These are phyloP conservation scores for Idris sp. DNA, from an alignment of 1,140 invertebrate genomes.

Conservation along the genomic window DNA sequence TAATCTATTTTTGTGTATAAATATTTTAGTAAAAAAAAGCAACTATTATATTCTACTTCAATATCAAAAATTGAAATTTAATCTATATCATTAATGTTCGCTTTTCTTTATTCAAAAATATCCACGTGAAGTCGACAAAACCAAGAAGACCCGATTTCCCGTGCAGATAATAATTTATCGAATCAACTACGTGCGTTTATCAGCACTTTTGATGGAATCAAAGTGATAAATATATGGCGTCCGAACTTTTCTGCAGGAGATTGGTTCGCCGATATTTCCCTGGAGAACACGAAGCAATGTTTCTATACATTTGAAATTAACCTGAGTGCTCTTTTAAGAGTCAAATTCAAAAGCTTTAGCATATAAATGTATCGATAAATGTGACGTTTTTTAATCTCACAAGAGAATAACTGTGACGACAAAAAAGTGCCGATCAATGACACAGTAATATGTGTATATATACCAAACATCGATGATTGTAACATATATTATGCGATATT, in stretches of 20 bases:
- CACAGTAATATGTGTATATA: slow-evolving; percentile 9
- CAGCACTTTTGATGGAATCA: slow-evolving; percentile 29
- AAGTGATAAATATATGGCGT: slow-evolving; percentile 24
- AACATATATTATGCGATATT: slow-evolving; percentile 22
- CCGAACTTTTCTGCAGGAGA: slow-evolving; percentile 26
- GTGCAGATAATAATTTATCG: slow-evolving; percentile 4
- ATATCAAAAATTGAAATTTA: too few relatives aligned
- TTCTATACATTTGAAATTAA: slow-evolving; percentile 55
- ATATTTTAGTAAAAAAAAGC: too few relatives aligned
- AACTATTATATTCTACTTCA: too few relatives aligned
- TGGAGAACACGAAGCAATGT: slow-evolving; percentile 27
- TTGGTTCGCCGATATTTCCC: slow-evolving; percentile 48
- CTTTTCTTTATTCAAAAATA: too few relatives aligned
- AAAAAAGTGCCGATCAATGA: slow-evolving; percentile 7
- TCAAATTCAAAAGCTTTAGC: slow-evolving; percentile 40
- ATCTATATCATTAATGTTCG: too few relatives aligned
- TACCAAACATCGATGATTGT: too few relatives aligned
- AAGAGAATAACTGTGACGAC: not conserved
- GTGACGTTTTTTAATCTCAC: slow-evolving; percentile 13
- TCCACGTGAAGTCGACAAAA: too few relatives aligned
- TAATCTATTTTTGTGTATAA: too few relatives aligned
- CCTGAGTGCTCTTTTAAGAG: slow-evolving; percentile 49
- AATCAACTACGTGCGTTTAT: slow-evolving; percentile 22
- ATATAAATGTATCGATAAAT: slow-evolving; percentile 44
- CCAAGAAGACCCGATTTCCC: not conserved